Percentiles rank a stretch among this genome's conserved stretches.
Conservation (phyloP, 2,797 vertebrate species). For the Gambusia yucatana region DNA sequence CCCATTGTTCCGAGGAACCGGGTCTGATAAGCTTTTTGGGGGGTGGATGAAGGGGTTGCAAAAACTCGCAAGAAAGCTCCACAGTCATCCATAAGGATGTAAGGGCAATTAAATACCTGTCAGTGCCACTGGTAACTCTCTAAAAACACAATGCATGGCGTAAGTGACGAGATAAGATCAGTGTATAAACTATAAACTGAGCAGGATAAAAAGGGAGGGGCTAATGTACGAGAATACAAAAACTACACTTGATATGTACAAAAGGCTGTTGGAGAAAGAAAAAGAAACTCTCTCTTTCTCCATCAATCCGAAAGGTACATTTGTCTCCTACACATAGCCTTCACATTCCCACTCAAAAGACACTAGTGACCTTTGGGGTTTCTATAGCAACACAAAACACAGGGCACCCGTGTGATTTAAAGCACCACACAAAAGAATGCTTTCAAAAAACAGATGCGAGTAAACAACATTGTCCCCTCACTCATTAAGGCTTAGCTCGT, state of each 20-base stretch:
- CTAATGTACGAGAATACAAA: conserved; percentile 10
- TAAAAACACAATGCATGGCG: conserved; percentile 56
- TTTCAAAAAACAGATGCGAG: conserved; percentile 18
- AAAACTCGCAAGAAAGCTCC: conserved; percentile 2
- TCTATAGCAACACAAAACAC: conserved; percentile 65
- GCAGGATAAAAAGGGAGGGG: neutral
- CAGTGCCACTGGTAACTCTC: conserved; percentile 66
- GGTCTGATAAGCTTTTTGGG: conserved; percentile 45
- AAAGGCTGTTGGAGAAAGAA: conserved; percentile 1
- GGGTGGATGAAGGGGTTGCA: neutral
- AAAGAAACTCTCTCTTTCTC: conserved; percentile 28
- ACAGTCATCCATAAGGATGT: conserved; percentile 71
- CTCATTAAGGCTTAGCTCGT: neutral
- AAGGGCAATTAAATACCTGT: conserved; percentile 78
- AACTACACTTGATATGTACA: conserved; percentile 11
- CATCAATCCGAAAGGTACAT: conserved; percentile 54
- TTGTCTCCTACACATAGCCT: conserved; percentile 45
- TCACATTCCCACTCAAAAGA: conserved; percentile 49
- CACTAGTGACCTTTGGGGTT: conserved; percentile 63
- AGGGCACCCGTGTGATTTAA: conserved; percentile 25
- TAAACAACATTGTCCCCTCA: conserved; percentile 9
- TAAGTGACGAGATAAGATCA: conserved; percentile 62
- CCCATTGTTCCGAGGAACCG: conserved; percentile 44
- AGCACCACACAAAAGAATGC: conserved; percentile 21
- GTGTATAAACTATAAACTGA: conserved; percentile 67